Percentiles rank a stretch among this genome's conserved stretches.
These are phyloP conservation scores for Upupa epops DNA, from an alignment of 2,113 vertebrate species.

Conservation along the genomic window DNA sequence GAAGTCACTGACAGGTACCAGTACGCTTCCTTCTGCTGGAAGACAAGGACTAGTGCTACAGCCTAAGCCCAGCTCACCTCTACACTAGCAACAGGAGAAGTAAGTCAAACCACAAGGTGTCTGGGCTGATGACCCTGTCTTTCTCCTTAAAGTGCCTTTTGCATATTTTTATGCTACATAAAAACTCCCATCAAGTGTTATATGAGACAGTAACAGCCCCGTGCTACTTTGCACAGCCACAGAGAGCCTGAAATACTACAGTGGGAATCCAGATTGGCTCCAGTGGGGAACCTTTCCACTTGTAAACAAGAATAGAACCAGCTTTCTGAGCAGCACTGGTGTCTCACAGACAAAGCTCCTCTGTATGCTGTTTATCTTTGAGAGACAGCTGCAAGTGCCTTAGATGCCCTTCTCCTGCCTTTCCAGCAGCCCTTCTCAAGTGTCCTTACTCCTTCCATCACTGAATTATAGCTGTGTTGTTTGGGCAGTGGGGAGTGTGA, in stretches of 20 bases:
- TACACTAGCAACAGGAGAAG: not conserved
- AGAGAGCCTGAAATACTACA: not conserved
- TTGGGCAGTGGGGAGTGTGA: too few species aligned
- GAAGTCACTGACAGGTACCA: not conserved
- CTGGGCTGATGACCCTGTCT: not conserved
- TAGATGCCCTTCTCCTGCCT: not conserved
- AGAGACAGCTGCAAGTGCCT: not conserved
- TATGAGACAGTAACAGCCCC: not conserved
- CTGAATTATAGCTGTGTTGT: not conserved
- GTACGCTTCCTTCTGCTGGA: not conserved
- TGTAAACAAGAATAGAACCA: not conserved
- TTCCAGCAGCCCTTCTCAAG: not conserved
- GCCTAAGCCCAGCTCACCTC: not conserved
- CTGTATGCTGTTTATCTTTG: not conserved
- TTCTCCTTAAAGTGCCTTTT: conserved; percentile 21
- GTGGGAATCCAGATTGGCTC: not conserved
- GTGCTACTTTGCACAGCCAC: not conserved
- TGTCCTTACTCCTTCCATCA: not conserved
- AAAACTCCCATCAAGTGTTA: not conserved
- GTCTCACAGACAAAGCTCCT: not conserved
- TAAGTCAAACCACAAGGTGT: not conserved
- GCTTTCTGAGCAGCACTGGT: not conserved
- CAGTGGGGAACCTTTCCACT: not conserved
- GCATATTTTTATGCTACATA: not conserved
- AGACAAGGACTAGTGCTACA: not conserved